Percentiles rank a stretch among this genome's conserved stretches.
Evolutionary conservation across 35 echinoderm and acorn worm species (phyloP).

Genomic region (Patiria miniata): DNA sequence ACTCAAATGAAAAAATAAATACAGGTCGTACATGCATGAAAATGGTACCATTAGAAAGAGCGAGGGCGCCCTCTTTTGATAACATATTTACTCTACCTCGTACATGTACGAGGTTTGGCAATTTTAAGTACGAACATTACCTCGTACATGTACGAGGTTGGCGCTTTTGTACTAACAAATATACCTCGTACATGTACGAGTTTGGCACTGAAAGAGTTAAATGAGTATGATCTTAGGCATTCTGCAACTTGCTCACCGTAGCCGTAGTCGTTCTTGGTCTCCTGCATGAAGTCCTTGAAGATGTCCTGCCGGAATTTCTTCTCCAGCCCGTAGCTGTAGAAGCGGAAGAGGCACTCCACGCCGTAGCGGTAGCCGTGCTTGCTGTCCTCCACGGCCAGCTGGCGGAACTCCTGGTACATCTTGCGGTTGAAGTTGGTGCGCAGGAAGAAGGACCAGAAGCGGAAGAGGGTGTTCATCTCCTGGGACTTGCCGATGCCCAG

Average conservation of each 20-base stretch:
- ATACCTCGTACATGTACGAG: too few relatives aligned
- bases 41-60: too few relatives aligned
- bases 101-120: too few relatives aligned
- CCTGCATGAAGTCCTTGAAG: constrained; percentile 88
- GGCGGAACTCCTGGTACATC: constrained; percentile 98
- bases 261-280: constrained; percentile 83
- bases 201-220: too few relatives aligned
- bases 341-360: constrained; percentile 93
- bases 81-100: too few relatives aligned
- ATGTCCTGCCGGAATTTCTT: constrained; percentile 91
- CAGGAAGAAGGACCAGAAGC: constrained; percentile 99
- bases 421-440: constrained; percentile 98
- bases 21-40: too few relatives aligned
- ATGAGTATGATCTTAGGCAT: not conserved
- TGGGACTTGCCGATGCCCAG: constrained; percentile 96
- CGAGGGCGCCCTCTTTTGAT: too few relatives aligned
- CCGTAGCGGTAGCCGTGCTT: constrained; percentile 93
- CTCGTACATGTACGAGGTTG: too few relatives aligned
- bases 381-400: constrained; percentile 85
- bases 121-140: too few relatives aligned
- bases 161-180: too few relatives aligned
- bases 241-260: constrained; percentile 40
- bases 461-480: constrained; percentile 99
- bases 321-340: constrained; percentile 98
- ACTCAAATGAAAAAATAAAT: too few relatives aligned